Base-by-base conservation (phyloP, 2,113 vertebrate species). In the Pteronura brasiliensis region DNA sequence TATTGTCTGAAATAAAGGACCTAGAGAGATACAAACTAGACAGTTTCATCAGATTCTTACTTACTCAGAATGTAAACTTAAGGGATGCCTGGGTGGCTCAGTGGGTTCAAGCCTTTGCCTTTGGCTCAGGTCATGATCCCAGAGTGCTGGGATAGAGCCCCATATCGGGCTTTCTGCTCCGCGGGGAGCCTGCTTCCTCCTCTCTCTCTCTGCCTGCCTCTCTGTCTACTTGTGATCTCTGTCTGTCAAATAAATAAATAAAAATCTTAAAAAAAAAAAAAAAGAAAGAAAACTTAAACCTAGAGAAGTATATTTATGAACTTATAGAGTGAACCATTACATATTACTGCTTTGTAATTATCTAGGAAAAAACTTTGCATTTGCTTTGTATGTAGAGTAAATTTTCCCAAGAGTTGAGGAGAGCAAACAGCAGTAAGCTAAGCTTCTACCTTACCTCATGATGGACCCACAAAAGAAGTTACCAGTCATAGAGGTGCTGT, bases 301-400 rank as follows among this genome's bases (percentile, higher is more conserved):
- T 84, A 65, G 29, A 94, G 42, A 49, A 59, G 12, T 67, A 14
- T 72, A 15, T 36, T 55, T 67, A 25, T 69, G 44, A 93, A 86
- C 42, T 76, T 52, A 52, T 1, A 92, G 2, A 63, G 27, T 15
- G 34, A 57, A 95, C 34, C 76, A 42, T 86, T 61, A 96, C 77
- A 92, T n/a, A 88, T 74, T 87, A 63, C 31, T 63, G 9, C n/a
- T 67, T 92, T 93, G n/a, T n/a, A 92, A 79, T 86, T 95, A 81
- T 12, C 49, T 9, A 88, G 44, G 7, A 7, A 52, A 83, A 36
- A 72, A 1, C 7, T 42, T 79, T 39, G 20, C 2, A 42, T 84
- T 95, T 92, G 23, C 21, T 83, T 92, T 79, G 39, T 59, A 25
- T 7, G 21, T 31, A 95, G 3, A 90, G 27, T 74, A 86, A 12